A percentile compares a stretch with the other conserved stretches of the same genome.
Evolutionary conservation across 64 coral and sea anemone genomes (phyloP).

Genomic region (Trachythela sp.): DNA sequence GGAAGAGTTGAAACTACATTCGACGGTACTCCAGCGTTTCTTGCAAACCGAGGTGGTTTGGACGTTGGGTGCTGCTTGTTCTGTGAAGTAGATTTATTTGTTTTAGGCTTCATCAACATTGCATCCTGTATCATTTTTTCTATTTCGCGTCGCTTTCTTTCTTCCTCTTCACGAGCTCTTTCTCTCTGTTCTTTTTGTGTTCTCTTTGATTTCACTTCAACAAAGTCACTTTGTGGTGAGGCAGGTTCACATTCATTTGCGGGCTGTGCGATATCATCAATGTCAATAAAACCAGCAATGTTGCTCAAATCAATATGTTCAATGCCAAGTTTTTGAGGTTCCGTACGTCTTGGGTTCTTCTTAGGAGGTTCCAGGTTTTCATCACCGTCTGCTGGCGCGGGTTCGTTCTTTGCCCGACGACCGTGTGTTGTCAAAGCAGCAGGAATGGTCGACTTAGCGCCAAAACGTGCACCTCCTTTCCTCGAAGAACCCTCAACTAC

Average conservation of each 20-base stretch:
- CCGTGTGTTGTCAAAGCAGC: conserved; percentile 69
- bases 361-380: conserved; percentile 36
- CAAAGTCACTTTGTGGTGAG: conserved; percentile 93
- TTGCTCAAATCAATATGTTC: conserved; percentile 82
- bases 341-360: conserved; percentile 44
- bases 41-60: conserved; percentile 21
- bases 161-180: conserved; percentile 91
- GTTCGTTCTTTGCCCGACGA: neutral
- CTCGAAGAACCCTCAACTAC: conserved; percentile 85
- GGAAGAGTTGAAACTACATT: neutral
- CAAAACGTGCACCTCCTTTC: neutral
- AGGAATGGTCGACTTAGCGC: conserved; percentile 78
- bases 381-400: conserved; percentile 62
- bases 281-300: conserved; percentile 91
- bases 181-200: conserved; percentile 89
- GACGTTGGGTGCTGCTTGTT: conserved; percentile 68
- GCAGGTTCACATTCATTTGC: conserved; percentile 77
- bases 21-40: neutral
- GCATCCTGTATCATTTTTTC: conserved; percentile 61
- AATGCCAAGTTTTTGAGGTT: conserved; percentile 52
- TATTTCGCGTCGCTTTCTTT: conserved; percentile 55
- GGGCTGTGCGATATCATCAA: conserved; percentile 84
- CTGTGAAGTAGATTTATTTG: neutral
- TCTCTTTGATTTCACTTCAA: conserved; percentile 89
- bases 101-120: neutral